A percentile compares a stretch with the other conserved stretches of the same genome.
Conservation (phyloP, 2,797 vertebrate genomes). For the Arnoldichthys spilopterus region DNA sequence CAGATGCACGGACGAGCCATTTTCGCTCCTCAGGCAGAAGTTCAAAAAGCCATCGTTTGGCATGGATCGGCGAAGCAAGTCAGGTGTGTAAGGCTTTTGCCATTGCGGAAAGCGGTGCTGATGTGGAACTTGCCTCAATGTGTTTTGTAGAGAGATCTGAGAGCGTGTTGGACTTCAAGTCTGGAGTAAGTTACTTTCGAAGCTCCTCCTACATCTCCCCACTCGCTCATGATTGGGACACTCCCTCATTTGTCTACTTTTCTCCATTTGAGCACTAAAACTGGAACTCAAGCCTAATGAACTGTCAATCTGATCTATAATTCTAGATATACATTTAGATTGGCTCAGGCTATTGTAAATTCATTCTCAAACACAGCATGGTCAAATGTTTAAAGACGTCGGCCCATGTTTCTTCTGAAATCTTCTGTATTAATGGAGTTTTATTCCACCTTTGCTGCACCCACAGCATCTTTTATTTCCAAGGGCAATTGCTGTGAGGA, state of each 20-base stretch:
- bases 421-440: too few species aligned
- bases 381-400: neutral
- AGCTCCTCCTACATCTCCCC: slow-evolving; percentile 83
- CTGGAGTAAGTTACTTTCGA: slow-evolving; percentile 75
- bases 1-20: slow-evolving; percentile 38
- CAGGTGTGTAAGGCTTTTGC: slow-evolving; percentile 6
- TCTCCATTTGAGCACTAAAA: slow-evolving; percentile 1
- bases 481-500: too few species aligned
- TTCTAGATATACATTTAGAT: neutral
- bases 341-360: too few species aligned
- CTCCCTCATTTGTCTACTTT: slow-evolving; percentile 31
- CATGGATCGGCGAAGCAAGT: slow-evolving; percentile 8
- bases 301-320: neutral
- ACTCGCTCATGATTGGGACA: slow-evolving; percentile 63
- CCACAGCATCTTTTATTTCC: too few species aligned
- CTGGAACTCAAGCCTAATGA: neutral
- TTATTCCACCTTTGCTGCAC: too few species aligned
- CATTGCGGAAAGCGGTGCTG: slow-evolving; percentile 1
- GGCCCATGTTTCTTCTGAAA: neutral
- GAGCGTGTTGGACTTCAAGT: slow-evolving; percentile 77
- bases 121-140: slow-evolving; percentile 72
- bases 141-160: slow-evolving; percentile 52
- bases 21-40: slow-evolving; percentile 10
- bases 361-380: neutral
- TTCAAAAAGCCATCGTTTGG: neutral